phyloP scores from a whole-genome alignment of 2,113 vertebrate genomes.

The Bungarus multicinctus region DNA sequence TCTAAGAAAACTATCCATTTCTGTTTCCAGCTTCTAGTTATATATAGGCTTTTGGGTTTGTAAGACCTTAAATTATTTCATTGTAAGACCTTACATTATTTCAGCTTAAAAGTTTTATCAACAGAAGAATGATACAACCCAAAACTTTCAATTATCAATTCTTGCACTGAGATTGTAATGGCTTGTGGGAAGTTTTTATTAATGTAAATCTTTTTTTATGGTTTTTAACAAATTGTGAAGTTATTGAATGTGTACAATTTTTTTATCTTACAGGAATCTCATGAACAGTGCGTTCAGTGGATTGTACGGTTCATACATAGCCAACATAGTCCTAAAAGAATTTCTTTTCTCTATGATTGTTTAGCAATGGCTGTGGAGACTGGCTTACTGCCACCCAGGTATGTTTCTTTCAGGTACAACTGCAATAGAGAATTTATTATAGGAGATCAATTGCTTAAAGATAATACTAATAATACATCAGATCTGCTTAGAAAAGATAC shows the following conservation, averaged over 20 bases:
- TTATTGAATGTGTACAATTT: background rate
- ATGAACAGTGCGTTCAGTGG: conserved; percentile 97
- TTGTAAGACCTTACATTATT: background rate
- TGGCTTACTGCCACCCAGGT: conserved; percentile 90
- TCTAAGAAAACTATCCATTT: background rate
- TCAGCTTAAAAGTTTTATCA: background rate
- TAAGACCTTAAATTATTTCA: no score
- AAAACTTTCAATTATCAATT: background rate
- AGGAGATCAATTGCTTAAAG: background rate
- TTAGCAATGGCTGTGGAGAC: conserved; percentile 96
- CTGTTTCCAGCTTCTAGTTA: background rate
- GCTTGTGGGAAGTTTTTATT: background rate
- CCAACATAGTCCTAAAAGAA: conserved; percentile 96
- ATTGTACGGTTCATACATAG: conserved; percentile 94
- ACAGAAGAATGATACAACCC: background rate
- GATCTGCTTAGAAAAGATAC: background rate
- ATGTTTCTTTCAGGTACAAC: conserved; percentile 11
- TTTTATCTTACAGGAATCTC: conserved; percentile 82
- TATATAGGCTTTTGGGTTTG: background rate
- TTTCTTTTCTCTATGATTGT: conserved; percentile 97
- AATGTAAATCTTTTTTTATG: background rate
- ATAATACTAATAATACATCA: background rate
- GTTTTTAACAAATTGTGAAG: background rate
- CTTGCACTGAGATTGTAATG: background rate
- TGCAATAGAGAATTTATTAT: background rate